These are phyloP conservation scores for Cetonia aurata DNA, from an alignment of 2,888 invertebrate species.

Conservation along the genomic window DNA sequence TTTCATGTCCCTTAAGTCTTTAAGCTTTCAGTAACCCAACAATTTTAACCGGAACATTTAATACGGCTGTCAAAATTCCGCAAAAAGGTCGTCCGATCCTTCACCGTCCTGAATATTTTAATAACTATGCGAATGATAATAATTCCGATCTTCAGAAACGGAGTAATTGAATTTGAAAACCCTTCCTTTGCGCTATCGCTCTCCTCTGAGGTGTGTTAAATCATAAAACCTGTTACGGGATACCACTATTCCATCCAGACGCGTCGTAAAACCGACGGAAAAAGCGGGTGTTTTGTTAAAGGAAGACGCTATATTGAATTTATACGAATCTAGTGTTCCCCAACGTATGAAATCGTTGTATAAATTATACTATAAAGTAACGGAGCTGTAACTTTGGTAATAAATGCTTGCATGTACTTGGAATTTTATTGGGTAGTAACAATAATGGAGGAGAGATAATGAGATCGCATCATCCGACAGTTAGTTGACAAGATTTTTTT, in stretches of 20 bases:
- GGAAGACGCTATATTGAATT: constrained; percentile 1
- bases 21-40: no score
- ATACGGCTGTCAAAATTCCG: no score
- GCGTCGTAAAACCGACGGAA: not conserved
- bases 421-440: not conserved
- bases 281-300: not conserved
- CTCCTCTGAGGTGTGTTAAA: not conserved
- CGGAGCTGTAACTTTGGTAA: not conserved
- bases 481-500: not conserved
- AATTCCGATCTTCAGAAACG: no score
- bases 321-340: constrained; percentile 1
- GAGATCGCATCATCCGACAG: not conserved
- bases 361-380: constrained; percentile 5
- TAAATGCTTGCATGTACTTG: constrained; percentile 6
- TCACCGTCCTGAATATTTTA: no score
- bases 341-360: not conserved
- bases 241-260: not conserved
- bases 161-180: no score
- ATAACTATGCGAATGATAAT: no score
- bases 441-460: constrained; percentile 2
- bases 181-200: no score
- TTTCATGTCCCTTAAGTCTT: no score
- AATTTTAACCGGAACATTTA: no score
- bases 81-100: no score
- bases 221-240: constrained; percentile 1